Evolutionary conservation across 23 tunicate species (phyloP).

Genomic region (Phallusia fumigata): DNA sequence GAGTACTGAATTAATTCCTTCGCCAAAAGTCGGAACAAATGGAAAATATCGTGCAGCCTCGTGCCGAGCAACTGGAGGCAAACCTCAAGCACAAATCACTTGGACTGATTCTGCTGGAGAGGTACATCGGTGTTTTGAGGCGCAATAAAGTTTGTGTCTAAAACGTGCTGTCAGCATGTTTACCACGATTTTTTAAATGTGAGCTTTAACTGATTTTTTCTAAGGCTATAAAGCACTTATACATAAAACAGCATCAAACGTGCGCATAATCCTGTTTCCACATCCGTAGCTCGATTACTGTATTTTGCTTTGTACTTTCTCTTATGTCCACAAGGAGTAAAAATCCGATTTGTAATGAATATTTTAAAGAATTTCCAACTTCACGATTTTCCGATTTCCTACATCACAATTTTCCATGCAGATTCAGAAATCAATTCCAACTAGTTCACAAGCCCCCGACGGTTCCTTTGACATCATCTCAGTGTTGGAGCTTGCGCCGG

Average conservation of each 20-base stretch:
- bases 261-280: too few relatives aligned
- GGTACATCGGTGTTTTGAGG: conserved; percentile 12
- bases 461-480: conserved; percentile 55
- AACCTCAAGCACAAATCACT: conserved; percentile 54
- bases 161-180: too few relatives aligned
- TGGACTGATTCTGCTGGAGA: conserved; percentile 50
- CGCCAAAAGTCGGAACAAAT: conserved; percentile 27
- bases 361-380: too few relatives aligned
- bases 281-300: too few relatives aligned
- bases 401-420: not conserved
- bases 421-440: conserved; percentile 28
- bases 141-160: too few relatives aligned
- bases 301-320: too few relatives aligned
- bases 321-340: too few relatives aligned
- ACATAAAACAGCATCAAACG: too few relatives aligned
- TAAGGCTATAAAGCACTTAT: too few relatives aligned
- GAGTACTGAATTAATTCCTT: not conserved
- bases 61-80: conserved; percentile 58
- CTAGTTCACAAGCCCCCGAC: conserved; percentile 19
- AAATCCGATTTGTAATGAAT: too few relatives aligned
- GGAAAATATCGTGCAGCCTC: conserved; percentile 63
- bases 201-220: too few relatives aligned
- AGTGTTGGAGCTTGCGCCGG: conserved; percentile 38
- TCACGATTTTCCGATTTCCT: not conserved
- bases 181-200: too few relatives aligned